These are phyloP conservation scores for Bugulina stolonifera DNA, from an alignment of 2,888 invertebrate genomes.

Conservation along the genomic window DNA sequence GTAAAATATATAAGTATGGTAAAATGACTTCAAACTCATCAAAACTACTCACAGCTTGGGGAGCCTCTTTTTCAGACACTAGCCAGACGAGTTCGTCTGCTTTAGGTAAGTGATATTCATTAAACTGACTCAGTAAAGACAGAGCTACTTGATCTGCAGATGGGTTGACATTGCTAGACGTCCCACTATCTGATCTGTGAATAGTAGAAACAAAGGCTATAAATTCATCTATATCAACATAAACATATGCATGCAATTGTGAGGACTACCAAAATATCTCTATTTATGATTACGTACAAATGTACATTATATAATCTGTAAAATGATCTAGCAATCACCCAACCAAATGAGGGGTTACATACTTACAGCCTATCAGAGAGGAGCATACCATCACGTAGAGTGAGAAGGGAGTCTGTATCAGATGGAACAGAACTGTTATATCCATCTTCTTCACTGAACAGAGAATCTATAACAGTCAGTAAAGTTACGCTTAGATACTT, in stretches of 20 bases:
- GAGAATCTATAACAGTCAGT: background rate
- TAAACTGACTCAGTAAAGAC: constrained; percentile 69
- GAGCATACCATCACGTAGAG: background rate
- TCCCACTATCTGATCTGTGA: background rate
- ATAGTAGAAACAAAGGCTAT: too few species aligned
- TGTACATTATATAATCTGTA: background rate
- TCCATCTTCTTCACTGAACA: constrained; percentile 6
- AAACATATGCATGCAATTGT: too few species aligned
- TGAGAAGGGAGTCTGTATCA: constrained; percentile 14
- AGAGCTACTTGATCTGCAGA: constrained; percentile 76
- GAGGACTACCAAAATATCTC: too few species aligned
- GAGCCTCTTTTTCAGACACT: constrained; percentile 70
- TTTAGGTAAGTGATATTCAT: constrained; percentile 67
- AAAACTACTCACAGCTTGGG: constrained; percentile 59
- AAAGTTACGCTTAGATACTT: too few species aligned
- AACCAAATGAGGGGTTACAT: background rate
- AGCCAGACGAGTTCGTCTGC: constrained; percentile 75
- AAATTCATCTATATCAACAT: too few species aligned
- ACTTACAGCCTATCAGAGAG: constrained; percentile 6
- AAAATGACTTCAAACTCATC: too few species aligned
- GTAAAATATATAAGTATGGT: too few species aligned
- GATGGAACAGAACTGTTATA: background rate
- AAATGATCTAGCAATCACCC: background rate
- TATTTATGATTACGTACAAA: too few species aligned
- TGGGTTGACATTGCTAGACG: constrained; percentile 27